These are phyloP conservation scores for Herpetotheres cachinnans DNA, from an alignment of 2,113 vertebrate species.

Conservation along the genomic window DNA sequence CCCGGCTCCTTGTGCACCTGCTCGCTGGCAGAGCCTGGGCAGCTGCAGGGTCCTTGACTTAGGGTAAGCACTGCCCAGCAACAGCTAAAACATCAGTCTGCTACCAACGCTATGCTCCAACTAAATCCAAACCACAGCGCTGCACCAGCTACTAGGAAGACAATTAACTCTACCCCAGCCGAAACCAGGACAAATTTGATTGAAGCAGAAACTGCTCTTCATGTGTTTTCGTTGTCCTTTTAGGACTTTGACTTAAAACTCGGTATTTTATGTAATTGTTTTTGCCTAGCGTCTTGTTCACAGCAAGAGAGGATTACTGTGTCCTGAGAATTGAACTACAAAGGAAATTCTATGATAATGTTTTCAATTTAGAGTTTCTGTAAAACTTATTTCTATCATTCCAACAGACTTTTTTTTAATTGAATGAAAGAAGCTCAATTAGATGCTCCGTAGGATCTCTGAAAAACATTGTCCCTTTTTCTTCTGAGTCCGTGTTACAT, in stretches of 20 bases:
- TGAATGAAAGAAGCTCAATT: neutral
- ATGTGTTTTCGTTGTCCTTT: neutral
- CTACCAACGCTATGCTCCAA: too few relatives aligned
- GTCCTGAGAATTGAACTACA: neutral
- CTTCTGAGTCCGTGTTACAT: neutral
- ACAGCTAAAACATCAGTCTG: too few relatives aligned
- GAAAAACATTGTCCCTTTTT: neutral
- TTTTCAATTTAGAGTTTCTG: slow-evolving; percentile 4
- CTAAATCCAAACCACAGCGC: too few relatives aligned
- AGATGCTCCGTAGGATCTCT: neutral
- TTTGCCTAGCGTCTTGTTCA: neutral
- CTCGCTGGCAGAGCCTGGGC: too few relatives aligned
- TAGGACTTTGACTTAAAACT: neutral
- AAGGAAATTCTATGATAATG: neutral
- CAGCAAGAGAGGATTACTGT: neutral
- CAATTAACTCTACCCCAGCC: too few relatives aligned
- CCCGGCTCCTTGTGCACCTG: too few relatives aligned
- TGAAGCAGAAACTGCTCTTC: too few relatives aligned
- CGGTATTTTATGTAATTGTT: neutral
- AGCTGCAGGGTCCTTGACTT: too few relatives aligned
- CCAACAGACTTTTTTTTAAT: neutral
- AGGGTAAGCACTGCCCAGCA: too few relatives aligned
- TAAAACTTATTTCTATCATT: neutral
- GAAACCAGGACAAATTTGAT: too few relatives aligned
- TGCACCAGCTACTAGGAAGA: too few relatives aligned